Conservation (phyloP, 2,797 vertebrate genomes). For the Balearica regulorum region DNA sequence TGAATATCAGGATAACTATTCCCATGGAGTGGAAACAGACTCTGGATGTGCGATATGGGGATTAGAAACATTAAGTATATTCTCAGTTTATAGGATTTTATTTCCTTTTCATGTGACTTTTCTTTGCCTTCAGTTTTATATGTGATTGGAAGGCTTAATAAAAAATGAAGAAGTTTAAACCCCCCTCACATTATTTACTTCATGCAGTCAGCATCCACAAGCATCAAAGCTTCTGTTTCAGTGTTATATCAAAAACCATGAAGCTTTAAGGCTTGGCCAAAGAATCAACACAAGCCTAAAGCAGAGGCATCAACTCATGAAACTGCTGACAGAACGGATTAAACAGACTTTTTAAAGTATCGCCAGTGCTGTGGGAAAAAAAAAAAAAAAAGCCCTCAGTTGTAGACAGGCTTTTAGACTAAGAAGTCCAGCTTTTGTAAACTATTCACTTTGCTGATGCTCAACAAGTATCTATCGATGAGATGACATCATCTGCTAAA, state of each 20-base stretch:
- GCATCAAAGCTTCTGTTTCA: slow-evolving; percentile 52
- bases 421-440: background rate
- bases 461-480: slow-evolving; percentile 10
- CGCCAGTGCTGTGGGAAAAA: background rate
- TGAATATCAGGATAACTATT: background rate
- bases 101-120: slow-evolving; percentile 18
- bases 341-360: slow-evolving; percentile 38
- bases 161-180: slow-evolving; percentile 26
- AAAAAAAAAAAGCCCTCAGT: background rate
- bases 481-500: background rate
- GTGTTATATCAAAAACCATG: slow-evolving; percentile 24
- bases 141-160: slow-evolving; percentile 23
- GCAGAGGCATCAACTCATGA: slow-evolving; percentile 10
- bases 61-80: slow-evolving; percentile 7
- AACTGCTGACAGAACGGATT: slow-evolving; percentile 26
- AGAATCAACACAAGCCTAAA: slow-evolving; percentile 21
- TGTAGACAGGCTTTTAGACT: background rate
- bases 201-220: slow-evolving; percentile 17
- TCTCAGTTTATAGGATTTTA: slow-evolving; percentile 4
- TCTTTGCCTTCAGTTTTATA: slow-evolving; percentile 24
- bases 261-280: slow-evolving; percentile 20
- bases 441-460: background rate
- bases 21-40: background rate
- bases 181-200: slow-evolving; percentile 2
- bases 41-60: background rate